Conservation (phyloP, 2,888 invertebrate species). For the Temnothorax rugatulus region DNA sequence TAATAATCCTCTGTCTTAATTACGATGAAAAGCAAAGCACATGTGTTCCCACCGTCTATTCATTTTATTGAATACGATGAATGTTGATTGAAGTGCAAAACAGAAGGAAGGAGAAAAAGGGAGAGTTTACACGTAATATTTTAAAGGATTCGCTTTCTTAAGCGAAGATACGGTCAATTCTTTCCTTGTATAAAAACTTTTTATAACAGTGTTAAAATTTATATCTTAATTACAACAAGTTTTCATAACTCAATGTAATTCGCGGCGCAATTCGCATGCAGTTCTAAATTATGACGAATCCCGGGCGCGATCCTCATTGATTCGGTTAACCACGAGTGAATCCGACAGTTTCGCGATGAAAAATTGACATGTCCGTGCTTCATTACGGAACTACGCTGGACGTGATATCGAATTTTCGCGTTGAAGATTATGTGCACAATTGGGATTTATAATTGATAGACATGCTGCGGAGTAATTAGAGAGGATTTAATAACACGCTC, state of each 20-base stretch:
- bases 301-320: not conserved
- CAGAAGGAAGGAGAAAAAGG: not conserved
- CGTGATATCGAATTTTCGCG: slow-evolving; percentile 23
- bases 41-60: not conserved
- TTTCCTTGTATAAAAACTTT: not conserved
- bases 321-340: slow-evolving; percentile 7
- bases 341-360: slow-evolving; percentile 18
- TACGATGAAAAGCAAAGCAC: not conserved
- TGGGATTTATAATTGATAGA: slow-evolving; percentile 40
- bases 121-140: not conserved
- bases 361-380: slow-evolving; percentile 34
- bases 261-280: not conserved
- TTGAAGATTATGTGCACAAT: slow-evolving; percentile 28
- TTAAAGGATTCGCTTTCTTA: not conserved
- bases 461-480: slow-evolving; percentile 9
- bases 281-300: slow-evolving; percentile 8
- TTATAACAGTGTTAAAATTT: not conserved
- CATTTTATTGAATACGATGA: not conserved
- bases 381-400: not conserved
- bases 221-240: too few species aligned
- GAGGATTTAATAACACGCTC: slow-evolving; percentile 19
- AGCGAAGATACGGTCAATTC: not conserved
- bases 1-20: slow-evolving; percentile 24
- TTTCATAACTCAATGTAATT: not conserved
- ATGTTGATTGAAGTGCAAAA: not conserved